Percentiles rank a stretch among this genome's conserved stretches.
These are phyloP conservation scores for Anguilla rostrata DNA, from an alignment of 2,113 vertebrate genomes.

Conservation along the genomic window DNA sequence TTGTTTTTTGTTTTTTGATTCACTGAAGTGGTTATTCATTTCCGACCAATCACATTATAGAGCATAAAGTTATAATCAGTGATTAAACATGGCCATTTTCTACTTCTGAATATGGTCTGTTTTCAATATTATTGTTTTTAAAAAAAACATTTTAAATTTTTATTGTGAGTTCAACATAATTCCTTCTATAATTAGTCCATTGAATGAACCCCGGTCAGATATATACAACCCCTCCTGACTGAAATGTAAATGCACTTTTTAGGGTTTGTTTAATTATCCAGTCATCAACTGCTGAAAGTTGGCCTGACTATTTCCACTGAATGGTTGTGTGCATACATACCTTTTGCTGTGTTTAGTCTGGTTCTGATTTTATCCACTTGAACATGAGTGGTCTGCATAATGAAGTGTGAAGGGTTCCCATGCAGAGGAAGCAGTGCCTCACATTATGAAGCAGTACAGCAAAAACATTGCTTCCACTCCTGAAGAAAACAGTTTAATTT, in stretches of 20 bases:
- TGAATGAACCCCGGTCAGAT: background rate
- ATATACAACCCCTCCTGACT: slow-evolving; percentile 1
- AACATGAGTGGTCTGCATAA: background rate
- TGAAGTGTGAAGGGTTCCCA: slow-evolving; percentile 25
- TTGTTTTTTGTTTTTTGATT: background rate
- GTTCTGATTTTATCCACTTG: background rate
- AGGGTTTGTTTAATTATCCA: slow-evolving; percentile 11
- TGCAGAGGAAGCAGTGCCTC: background rate
- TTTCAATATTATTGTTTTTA: background rate
- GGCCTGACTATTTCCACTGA: background rate
- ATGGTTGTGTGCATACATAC: background rate
- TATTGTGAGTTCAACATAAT: background rate
- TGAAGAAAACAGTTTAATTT: background rate
- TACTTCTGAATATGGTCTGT: background rate
- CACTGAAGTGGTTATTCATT: background rate
- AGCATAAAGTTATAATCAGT: background rate
- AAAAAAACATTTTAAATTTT: background rate
- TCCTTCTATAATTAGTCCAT: background rate
- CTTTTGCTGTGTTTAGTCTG: slow-evolving; percentile 28
- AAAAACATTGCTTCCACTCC: background rate
- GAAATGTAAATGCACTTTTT: background rate
- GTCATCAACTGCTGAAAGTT: slow-evolving; percentile 15
- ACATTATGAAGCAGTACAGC: background rate
- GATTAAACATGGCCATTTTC: slow-evolving; percentile 2
- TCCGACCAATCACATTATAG: background rate